phyloP scores from a whole-genome alignment of 2,113 vertebrate genomes.

The Dromiciops gliroides region DNA sequence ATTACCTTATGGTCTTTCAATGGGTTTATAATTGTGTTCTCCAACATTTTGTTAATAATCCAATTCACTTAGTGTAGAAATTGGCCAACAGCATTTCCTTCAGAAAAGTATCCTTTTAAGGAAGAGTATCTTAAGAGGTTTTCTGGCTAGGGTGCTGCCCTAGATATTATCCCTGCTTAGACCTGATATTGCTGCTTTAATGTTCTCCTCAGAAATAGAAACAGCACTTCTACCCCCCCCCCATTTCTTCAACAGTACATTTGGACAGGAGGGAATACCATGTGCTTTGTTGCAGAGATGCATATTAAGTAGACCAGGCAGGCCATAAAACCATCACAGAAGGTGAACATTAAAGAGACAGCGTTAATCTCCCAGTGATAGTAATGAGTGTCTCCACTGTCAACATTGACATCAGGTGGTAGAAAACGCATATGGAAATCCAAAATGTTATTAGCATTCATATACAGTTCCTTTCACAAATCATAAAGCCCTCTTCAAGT shows the following conservation, averaged over 20 bases:
- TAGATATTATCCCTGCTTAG: not conserved
- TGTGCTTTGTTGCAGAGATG: conserved; percentile 16
- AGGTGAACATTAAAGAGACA: conserved; percentile 41
- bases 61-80: conserved; percentile 20
- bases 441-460: conserved; percentile 33
- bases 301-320: conserved; percentile 45
- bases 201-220: conserved; percentile 11
- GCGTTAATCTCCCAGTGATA: conserved; percentile 10
- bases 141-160: not conserved
- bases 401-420: conserved; percentile 39
- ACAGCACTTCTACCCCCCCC: not conserved
- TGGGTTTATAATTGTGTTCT: not conserved
- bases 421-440: conserved; percentile 42
- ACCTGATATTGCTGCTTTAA: not conserved
- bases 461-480: conserved; percentile 4
- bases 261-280: conserved; percentile 32
- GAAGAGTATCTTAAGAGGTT: conserved; percentile 30
- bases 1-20: conserved; percentile 4
- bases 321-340: conserved; percentile 53
- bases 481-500: not conserved
- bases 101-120: not conserved
- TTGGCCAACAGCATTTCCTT: not conserved
- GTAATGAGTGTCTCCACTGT: conserved; percentile 39
- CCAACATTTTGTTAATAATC: not conserved
- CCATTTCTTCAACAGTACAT: not conserved